Conservation (phyloP, 2,113 vertebrate species). For the Macquaria australasica region DNA sequence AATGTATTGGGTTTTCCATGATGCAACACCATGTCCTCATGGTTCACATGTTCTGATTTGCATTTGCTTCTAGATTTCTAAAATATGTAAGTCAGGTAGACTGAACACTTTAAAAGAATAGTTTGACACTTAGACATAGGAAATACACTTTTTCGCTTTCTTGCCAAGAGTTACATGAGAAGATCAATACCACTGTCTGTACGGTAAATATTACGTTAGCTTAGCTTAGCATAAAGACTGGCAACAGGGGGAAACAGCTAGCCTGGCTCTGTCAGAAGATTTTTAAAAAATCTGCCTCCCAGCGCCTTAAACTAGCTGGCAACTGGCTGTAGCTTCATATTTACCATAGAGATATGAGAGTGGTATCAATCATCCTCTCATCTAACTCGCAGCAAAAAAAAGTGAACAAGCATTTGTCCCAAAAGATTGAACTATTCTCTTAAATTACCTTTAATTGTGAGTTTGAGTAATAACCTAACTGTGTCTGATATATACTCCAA, state of each 20-base stretch:
- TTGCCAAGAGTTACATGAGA: neutral
- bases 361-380: neutral
- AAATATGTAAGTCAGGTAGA: neutral
- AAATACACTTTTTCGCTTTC: neutral
- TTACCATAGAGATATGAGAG: neutral
- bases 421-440: neutral
- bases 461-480: neutral
- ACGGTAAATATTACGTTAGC: no score
- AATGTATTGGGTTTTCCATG: conserved; percentile 32
- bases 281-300: neutral
- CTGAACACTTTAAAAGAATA: neutral
- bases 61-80: neutral
- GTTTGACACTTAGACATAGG: neutral
- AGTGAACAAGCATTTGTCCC: neutral
- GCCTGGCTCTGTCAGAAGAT: neutral
- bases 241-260: neutral
- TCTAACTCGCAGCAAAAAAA: no score
- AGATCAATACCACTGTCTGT: no score
- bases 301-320: neutral
- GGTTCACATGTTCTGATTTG: neutral
- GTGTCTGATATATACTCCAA: neutral
- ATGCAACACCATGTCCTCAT: neutral
- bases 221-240: neutral
- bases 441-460: neutral
- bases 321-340: neutral